Evolutionary conservation across 1,140 invertebrate species (phyloP), one percentile per base, ranked within the genome.

Genomic region (Meteorus sp.): DNA sequence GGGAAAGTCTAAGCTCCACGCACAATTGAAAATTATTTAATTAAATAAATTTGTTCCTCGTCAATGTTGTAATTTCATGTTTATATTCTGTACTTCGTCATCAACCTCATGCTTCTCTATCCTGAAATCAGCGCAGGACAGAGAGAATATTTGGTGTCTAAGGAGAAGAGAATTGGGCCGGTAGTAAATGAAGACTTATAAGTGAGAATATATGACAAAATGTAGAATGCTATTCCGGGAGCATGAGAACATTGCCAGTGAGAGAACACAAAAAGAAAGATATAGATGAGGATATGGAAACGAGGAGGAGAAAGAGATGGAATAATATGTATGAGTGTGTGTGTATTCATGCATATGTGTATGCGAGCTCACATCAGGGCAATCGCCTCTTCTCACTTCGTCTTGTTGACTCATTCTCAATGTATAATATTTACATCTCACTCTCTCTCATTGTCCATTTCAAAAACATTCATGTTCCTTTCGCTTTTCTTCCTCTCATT

Each of bases 131-230:
- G 9, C 41, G 35, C 8, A 8, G 20, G 20, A 29, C 22, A 51
- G 23, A 3, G 29, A 51, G 20, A 45, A 17, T 31, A 31, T n/a
- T n/a, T n/a, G n/a, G n/a, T 45, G 52, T 58, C 19, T 57, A 55
- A 39, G 59, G 60, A 54, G 60, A 65, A 61, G 67, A 59, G 64
- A 59, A 64, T 48, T 62, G 60, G 61, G 59, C 27, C 25, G 31
- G 50, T 17, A 52, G 48, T 6, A 39, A 57, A 35, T 27, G 55
- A 44, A 48, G 43, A 48, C 3, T 9, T 37, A 43, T 43, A 29
- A 48, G 52, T 43, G 9, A 23, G 9, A 52, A 52, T 17, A 52
- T 13, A 17, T 22, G 22, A 20, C 35, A 35, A 41, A 9, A 31
- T 11, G 19, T 52, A 19, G 37, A 52, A 52, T 29, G 50, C 50